Evolutionary conservation across 2,888 invertebrate genomes (phyloP), one percentile per base, ranked within the genome.

Genomic region (Cheilosia urbana): DNA sequence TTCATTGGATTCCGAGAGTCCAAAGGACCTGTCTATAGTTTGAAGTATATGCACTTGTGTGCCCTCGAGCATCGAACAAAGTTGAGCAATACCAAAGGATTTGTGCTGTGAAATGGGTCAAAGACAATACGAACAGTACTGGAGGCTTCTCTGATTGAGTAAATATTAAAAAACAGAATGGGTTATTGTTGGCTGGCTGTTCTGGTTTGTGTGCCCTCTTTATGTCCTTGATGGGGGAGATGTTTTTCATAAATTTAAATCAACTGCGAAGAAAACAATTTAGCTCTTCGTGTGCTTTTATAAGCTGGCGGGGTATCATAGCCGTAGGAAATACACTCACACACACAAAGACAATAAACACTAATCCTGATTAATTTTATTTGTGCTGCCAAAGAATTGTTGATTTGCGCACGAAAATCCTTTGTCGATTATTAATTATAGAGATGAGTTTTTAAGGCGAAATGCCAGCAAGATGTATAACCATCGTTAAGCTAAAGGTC

Each of bases 1-100:
- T 82, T 82, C 82, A 82, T 72, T 78, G 71, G 53, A 82, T 68
- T 66, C 65, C 58, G 21, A 71, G 57, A 49, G 66, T 80, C 68
- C 63, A 71, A 71, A 78, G 65, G 62, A 78, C 49, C 51, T 42
- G 62, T 40, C 58, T 80, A 24, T n/a, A 21, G 47, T 45, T 60
- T 66, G 51, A 66, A 69, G 65, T 65, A 58, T 71, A 58, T 71
- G 71, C 65, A 79, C 65, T 79, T 58, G 51, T 65, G 51, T 65
- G 63, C 63, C 63, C 55, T 78, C 27, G 55, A 71, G 63, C 65
- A 17, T 47, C 37, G 34, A 47, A 27, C 17, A 47, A 40, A 75
- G 65, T 40, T 57, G 40, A 66, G 65, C 73, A 63, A 73, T 73
- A 73, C 45, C 55, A 55, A 57, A 55, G 63, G 55, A 73, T 63